Evolutionary conservation across 1,140 invertebrate genomes (phyloP), one percentile per base, ranked within the genome.

Genomic region (Cryptotermes secundus): DNA sequence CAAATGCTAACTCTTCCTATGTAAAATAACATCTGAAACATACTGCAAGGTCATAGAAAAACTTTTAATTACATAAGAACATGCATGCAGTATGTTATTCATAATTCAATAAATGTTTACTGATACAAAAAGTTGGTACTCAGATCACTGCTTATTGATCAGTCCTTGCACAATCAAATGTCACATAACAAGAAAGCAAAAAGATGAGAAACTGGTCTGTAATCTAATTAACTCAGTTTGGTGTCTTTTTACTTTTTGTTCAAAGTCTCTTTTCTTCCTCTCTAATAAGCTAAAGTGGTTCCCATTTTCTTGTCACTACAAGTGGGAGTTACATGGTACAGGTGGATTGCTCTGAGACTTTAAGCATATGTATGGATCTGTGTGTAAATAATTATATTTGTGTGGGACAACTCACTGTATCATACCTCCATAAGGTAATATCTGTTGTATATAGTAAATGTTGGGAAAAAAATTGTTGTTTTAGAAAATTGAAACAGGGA

Each of bases 381-480:
- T 65, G 24, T 79, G 49, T 83, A 36, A 72, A 42, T 34, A 79
- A 65, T 59, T 49, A 83, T 72, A 83, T 83, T 83, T 83, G 34
- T 72, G 79, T 83, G 83, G 83, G 72, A 79, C 35, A 36, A 83
- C 34, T 31, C n/a, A 79, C 79, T 31, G 83, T 83, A 59, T 79
- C 83, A 83, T 83, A 83, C 79, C 83, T 83, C 59, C 45, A 83
- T 31, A 83, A 35, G 53, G 83, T 83, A n/a, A 83, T 36, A 79
- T 35, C 79, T 83, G 34, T 83, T 83, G 83, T 83, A 83, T 72
- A 53, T 79, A 83, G 49, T 83, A 72, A 83, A 83, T 83, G 49
- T 83, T 72, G n/a, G 14, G 45, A 31, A 31, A 65, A 65, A 72
- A 72, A 72, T 9, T n/a, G 59, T 72, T 31, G 26, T 72, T 72